Conservation (phyloP, 2,113 vertebrate genomes). For the Zosterops japonicus region DNA sequence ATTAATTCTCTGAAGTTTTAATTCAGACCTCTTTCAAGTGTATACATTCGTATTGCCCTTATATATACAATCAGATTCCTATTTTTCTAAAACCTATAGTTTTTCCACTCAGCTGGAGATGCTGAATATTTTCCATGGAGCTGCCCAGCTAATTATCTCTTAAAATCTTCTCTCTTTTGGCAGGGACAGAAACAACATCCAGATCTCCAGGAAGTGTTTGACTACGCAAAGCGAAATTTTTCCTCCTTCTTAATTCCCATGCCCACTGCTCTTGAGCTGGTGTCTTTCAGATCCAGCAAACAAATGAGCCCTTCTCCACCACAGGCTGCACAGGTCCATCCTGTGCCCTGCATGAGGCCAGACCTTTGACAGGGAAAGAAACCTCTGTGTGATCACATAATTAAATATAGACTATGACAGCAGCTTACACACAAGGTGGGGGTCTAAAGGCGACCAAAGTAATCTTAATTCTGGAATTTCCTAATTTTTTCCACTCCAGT, state of each 20-base stretch:
- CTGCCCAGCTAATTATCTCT: background rate
- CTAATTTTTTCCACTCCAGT: background rate
- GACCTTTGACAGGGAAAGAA: background rate
- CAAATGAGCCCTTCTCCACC: background rate
- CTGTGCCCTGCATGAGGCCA: background rate
- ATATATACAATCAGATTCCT: background rate
- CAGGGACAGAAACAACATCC: background rate
- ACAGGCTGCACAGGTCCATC: background rate
- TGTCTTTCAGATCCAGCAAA: background rate
- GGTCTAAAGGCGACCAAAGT: background rate
- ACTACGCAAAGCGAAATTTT: background rate
- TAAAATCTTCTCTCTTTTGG: background rate
- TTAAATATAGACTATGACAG: background rate
- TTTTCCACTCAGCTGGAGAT: background rate
- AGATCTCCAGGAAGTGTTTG: background rate
- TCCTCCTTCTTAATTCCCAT: background rate
- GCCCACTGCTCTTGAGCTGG: background rate
- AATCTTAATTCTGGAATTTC: background rate
- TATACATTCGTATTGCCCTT: background rate
- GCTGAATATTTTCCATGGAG: background rate
- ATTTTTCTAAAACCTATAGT: background rate
- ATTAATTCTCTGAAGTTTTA: background rate
- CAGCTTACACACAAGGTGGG: background rate
- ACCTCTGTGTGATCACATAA: background rate
- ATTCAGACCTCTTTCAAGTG: background rate